Base-by-base conservation (phyloP, 2,888 invertebrate genomes). In the Chorisops tibialis region DNA sequence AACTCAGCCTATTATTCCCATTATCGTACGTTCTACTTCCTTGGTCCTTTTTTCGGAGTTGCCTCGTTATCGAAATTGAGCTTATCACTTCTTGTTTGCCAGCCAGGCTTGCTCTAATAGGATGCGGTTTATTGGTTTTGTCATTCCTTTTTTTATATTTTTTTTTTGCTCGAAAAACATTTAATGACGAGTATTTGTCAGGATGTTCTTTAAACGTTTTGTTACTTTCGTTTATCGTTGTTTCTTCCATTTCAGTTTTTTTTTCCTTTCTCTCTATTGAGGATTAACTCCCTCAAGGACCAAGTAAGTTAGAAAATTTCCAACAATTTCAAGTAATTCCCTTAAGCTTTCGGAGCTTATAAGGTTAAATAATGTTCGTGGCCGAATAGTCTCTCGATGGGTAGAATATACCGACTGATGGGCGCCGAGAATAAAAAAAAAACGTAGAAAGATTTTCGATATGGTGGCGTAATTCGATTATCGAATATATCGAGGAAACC, bases 111-210 rank as follows among this genome's bases (percentile, higher is more conserved):
- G 41, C 14, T 21, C 41, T 41, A 24, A 30, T 19, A 58, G 45
- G 35, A 58, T 58, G 58, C 45, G 58, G 58, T 58, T 58, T 58
- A 68, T 68, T 68, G 68, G 68, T 66, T 68, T 68, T 35, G 59
- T 39, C 49, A 38, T 59, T 59, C 22, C 35, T 49, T 59, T 64
- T 48, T 48, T 58, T n/a, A n/a, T n/a, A n/a, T 7, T 22, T 54
- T 14, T 12, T 37, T 35, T 48, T 51, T 18, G 39, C 14, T 22
- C 30, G 12, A 19, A 66, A 63, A 61, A 61, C 63, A 64, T 67
- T 67, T 67, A 67, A 67, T 69, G 67, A 65, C 49, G 21, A 52
- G 18, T 52, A 35, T 52, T 52, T 38, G 37, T 19, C 38, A 38
- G 52, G 39, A 38, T 38, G 18, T 38, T 21, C 18, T 4, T 19